Percentiles rank a stretch among this genome's conserved stretches.
phyloP scores from a whole-genome alignment of 2,797 vertebrate genomes.

The Channallabes apus region DNA sequence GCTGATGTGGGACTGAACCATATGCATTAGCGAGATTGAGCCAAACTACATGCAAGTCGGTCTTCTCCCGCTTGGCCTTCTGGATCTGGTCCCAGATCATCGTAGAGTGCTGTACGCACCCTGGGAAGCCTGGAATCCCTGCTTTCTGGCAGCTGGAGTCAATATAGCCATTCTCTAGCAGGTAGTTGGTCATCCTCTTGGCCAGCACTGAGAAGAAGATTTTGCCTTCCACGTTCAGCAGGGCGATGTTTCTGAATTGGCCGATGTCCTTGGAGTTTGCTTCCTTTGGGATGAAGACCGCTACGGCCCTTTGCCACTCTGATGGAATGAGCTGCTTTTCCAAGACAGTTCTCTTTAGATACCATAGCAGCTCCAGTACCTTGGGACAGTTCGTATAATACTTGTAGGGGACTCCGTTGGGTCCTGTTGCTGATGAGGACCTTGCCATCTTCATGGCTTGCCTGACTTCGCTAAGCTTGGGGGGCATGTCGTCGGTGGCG shows the following conservation, averaged over 20 bases:
- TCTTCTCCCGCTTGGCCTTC: not conserved
- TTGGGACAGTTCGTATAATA: not conserved
- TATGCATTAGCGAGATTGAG: constrained; percentile 2
- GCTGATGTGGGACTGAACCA: too few relatives aligned
- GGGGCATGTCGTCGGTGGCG: not conserved
- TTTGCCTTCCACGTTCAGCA: not conserved
- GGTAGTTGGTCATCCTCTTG: not conserved
- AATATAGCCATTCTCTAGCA: too few relatives aligned
- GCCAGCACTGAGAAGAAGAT: not conserved
- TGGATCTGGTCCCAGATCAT: not conserved
- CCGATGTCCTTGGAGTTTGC: not conserved
- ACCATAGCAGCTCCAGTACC: not conserved
- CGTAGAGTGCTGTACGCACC: constrained; percentile 12
- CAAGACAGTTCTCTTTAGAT: not conserved
- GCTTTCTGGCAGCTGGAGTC: constrained; percentile 23
- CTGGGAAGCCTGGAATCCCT: constrained; percentile 2
- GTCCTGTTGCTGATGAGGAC: not conserved
- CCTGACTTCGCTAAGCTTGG: not conserved
- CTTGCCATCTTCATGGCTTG: not conserved
- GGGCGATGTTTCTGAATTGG: not conserved
- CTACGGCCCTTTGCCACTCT: not conserved
- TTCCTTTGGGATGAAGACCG: not conserved
- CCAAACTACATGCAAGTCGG: not conserved
- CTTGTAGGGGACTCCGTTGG: not conserved
- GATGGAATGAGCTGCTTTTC: not conserved